Percentiles rank a stretch among this genome's conserved stretches.
phyloP scores from a whole-genome alignment of 2,797 vertebrate species.

The Mormyrus proboscirostris region DNA sequence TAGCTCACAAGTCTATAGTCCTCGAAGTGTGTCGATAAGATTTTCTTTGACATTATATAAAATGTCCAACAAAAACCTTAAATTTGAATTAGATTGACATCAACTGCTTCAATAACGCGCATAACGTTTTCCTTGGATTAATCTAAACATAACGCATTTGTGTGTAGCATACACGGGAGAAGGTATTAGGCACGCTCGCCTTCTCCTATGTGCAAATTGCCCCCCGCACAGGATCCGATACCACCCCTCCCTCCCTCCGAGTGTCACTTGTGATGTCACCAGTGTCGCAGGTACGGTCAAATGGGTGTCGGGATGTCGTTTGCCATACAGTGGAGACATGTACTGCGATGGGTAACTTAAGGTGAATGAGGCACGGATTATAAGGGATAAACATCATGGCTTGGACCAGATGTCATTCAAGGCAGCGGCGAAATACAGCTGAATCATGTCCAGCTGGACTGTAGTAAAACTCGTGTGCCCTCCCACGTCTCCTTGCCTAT shows the following conservation, averaged over 20 bases:
- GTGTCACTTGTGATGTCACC: background rate
- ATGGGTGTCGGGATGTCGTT: background rate
- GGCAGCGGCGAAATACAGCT: background rate
- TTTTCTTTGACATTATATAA: background rate
- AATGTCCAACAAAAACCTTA: background rate
- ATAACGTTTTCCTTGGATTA: background rate
- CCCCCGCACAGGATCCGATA: background rate
- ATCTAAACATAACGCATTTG: background rate
- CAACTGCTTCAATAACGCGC: background rate
- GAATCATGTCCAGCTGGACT: background rate
- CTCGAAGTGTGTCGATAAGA: background rate
- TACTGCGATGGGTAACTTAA: slow-evolving; percentile 2
- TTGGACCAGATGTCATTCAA: background rate
- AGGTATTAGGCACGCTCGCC: background rate
- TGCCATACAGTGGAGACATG: background rate
- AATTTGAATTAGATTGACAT: background rate
- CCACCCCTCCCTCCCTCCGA: background rate
- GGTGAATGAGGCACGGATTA: background rate
- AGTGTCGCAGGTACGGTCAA: background rate
- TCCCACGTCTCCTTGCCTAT: background rate
- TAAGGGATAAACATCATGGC: background rate
- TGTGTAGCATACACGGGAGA: background rate
- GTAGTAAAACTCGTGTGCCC: background rate
- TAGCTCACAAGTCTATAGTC: background rate
- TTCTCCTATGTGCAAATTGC: background rate